Evolutionary conservation across 2,797 vertebrate species (phyloP).

Genomic region (Antrozous pallidus): DNA sequence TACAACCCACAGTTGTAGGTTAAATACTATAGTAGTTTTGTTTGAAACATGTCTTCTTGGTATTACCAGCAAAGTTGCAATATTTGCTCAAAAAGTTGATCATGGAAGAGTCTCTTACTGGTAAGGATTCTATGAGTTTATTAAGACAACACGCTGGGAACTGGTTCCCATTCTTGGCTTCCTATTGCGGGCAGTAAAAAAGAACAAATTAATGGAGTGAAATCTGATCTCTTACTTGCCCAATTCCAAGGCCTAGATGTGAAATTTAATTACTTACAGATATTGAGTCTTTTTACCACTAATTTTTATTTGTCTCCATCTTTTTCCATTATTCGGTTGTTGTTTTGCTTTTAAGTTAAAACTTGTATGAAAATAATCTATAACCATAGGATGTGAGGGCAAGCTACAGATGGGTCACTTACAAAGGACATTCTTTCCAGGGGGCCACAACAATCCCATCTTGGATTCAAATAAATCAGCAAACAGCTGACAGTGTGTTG

Average conservation of each 20-base stretch:
- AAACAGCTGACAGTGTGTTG: neutral
- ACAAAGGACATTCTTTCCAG: neutral
- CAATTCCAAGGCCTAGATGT: slow-evolving; percentile 5
- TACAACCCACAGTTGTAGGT: neutral
- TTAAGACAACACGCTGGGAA: slow-evolving; percentile 13
- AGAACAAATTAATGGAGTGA: slow-evolving; percentile 37
- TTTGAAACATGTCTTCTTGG: neutral
- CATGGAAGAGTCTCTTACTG: neutral
- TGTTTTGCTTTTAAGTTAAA: neutral
- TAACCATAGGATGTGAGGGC: neutral
- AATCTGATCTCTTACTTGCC: neutral
- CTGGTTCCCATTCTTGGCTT: slow-evolving; percentile 39
- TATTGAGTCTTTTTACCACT: neutral
- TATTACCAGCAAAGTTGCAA: neutral
- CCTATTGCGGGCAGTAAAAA: slow-evolving; percentile 22
- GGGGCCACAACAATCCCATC: neutral
- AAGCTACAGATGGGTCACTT: neutral
- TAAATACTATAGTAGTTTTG: neutral
- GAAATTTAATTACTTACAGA: slow-evolving; percentile 54
- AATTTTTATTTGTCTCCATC: slow-evolving; percentile 47
- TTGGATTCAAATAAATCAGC: neutral
- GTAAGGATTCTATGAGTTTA: neutral
- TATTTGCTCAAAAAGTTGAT: neutral
- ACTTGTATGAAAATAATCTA: neutral
- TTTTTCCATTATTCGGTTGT: neutral